Conservation (phyloP, 2,888 invertebrate species). For the Serripes groenlandicus region DNA sequence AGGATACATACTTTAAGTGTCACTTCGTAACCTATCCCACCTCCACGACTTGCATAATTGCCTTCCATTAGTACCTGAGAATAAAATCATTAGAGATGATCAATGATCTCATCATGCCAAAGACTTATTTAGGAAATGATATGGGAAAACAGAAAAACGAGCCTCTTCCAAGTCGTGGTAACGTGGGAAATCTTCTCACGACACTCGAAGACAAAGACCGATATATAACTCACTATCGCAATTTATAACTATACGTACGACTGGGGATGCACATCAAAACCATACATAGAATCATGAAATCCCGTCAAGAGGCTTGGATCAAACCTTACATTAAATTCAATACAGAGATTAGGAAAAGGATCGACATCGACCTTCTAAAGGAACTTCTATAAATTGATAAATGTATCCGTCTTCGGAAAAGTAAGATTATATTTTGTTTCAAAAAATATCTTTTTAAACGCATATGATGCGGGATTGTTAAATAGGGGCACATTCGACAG, state of each 20-base stretch:
- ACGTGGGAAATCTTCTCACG: constrained; percentile 24
- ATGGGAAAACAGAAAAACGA: constrained; percentile 28
- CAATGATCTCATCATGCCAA: constrained; percentile 34
- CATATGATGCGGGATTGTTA: no score
- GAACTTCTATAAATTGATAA: constrained; percentile 78
- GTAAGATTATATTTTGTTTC: no score
- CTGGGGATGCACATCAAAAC: constrained; percentile 70
- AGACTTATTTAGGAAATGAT: constrained; percentile 21
- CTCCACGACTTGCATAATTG: constrained; percentile 42
- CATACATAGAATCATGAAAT: constrained; percentile 80
- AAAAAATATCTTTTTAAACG: no score
- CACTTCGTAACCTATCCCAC: constrained; percentile 24
- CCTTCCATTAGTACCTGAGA: constrained; percentile 33
- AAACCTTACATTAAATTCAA: background rate
- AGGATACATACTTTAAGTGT: constrained; percentile 45
- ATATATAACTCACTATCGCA: constrained; percentile 24
- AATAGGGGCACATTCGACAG: no score
- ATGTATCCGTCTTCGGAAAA: constrained; percentile 81
- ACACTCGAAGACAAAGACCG: constrained; percentile 31
- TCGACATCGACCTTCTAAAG: constrained; percentile 70
- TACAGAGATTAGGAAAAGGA: background rate
- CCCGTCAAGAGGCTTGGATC: constrained; percentile 68
- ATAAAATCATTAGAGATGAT: constrained; percentile 7
- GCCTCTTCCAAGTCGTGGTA: constrained; percentile 21
- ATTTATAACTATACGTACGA: constrained; percentile 27